Evolutionary conservation across 1,140 invertebrate genomes (phyloP), one percentile per base, ranked within the genome.

Genomic region (Diachasma alloeum): DNA sequence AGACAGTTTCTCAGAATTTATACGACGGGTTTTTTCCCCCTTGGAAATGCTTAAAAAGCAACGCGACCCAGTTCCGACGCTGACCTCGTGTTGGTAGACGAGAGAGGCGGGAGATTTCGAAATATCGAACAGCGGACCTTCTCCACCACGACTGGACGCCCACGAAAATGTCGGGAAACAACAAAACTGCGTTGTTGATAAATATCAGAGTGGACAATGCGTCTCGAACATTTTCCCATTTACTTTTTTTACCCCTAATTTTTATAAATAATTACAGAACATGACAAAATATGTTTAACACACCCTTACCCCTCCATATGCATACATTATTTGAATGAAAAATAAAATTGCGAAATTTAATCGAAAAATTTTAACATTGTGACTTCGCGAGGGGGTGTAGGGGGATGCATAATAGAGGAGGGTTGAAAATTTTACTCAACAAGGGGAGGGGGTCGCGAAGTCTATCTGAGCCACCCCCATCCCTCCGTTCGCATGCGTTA

Each of bases 61-160:
- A 13, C 53, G 73, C 73, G 77, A 78, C 77, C 77, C 72, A 78
- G 59, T 78, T 78, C 36, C 31, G 22, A 48, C 42, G 69, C 69
- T 44, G 22, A 56, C 10, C 67, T 37, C 19, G 56, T 37, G 24
- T 63, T 31, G 53, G 53, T 3, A 10, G 22, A 31, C 6, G 26
- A 10, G 37, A 37, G 53, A 19, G 53, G 36, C 24, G 36, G 26
- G n/a, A 15, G 36, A 63, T 73, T 73, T 73, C n/a, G 19, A 63
- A 63, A 63, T 63, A 73, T 73, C 56, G 53, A 73, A 39, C 53
- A 39, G 36, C 59, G 9, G 19, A 59, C 17, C 56, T 63, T 39
- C 39, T 73, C n/a, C 31, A 53, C 72, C 53, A 11, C 26, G 53
- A 13, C 36, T 3, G 19, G 19, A 63, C 22, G 24, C 59, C 24